Evolutionary conservation across 2,113 vertebrate species (phyloP).

Genomic region (Cnemophilus loriae): DNA sequence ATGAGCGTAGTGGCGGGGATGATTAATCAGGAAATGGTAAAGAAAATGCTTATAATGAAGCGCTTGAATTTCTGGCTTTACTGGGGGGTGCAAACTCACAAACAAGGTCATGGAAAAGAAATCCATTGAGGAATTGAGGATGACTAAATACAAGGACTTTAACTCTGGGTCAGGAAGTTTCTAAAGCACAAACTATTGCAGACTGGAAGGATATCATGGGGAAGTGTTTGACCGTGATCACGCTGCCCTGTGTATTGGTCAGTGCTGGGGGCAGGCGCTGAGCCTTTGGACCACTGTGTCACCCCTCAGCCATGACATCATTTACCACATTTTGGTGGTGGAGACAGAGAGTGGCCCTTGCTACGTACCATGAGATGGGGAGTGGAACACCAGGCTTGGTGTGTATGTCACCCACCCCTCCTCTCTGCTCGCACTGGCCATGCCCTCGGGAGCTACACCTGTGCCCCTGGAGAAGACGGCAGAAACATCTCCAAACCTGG

Average conservation of each 20-base stretch:
- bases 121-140: background rate
- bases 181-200: background rate
- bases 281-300: background rate
- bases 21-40: slow-evolving; percentile 57
- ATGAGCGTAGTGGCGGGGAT: background rate
- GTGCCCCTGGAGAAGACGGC: slow-evolving; percentile 80
- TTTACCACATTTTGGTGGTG: background rate
- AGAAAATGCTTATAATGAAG: slow-evolving; percentile 24
- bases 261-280: background rate
- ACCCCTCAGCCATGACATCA: background rate
- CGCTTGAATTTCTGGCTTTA: background rate
- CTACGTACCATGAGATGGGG: background rate
- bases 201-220: background rate
- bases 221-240: background rate
- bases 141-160: background rate
- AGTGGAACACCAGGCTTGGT: background rate
- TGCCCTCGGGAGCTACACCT: slow-evolving; percentile 32
- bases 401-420: background rate
- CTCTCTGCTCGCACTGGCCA: background rate
- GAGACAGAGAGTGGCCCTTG: background rate
- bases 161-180: background rate
- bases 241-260: background rate
- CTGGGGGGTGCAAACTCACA: background rate
- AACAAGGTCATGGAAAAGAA: slow-evolving; percentile 17
- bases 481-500: slow-evolving; percentile 73